Evolutionary conservation across 1,140 invertebrate genomes (phyloP).

Genomic region (Euura lappo): DNA sequence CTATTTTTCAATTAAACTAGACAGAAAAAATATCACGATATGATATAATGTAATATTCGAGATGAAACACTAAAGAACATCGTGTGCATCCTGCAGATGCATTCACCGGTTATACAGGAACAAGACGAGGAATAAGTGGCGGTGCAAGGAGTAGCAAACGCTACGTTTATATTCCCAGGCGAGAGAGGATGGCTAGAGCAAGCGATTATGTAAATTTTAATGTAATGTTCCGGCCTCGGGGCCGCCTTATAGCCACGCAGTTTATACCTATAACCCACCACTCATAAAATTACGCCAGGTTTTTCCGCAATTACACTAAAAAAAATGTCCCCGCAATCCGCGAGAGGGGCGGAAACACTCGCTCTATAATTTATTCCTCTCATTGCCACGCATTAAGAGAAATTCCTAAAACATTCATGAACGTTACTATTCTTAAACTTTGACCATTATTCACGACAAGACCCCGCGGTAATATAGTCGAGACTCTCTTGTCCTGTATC

Average conservation of each 20-base stretch:
- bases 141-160: not conserved
- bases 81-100: too few relatives aligned
- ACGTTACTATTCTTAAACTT: not conserved
- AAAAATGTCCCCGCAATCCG: not conserved
- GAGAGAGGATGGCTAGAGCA: conserved; percentile 18
- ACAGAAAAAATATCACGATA: too few relatives aligned
- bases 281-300: conserved; percentile 43
- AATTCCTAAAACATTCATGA: conserved; percentile 1
- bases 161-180: conserved; percentile 6
- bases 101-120: not conserved
- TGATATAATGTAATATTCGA: too few relatives aligned
- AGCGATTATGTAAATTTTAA: conserved; percentile 52
- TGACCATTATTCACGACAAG: too few relatives aligned
- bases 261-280: conserved; percentile 35
- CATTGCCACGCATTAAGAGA: conserved; percentile 9
- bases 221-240: conserved; percentile 41
- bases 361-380: conserved; percentile 5
- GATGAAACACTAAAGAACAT: too few relatives aligned
- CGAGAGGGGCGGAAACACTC: not conserved
- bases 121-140: not conserved
- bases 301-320: conserved; percentile 14
- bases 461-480: too few relatives aligned
- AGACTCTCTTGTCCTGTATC: too few relatives aligned
- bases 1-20: too few relatives aligned
- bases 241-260: conserved; percentile 21